Base-by-base conservation (phyloP, 2,888 invertebrate species). In the Linnaemya vulpina region DNA sequence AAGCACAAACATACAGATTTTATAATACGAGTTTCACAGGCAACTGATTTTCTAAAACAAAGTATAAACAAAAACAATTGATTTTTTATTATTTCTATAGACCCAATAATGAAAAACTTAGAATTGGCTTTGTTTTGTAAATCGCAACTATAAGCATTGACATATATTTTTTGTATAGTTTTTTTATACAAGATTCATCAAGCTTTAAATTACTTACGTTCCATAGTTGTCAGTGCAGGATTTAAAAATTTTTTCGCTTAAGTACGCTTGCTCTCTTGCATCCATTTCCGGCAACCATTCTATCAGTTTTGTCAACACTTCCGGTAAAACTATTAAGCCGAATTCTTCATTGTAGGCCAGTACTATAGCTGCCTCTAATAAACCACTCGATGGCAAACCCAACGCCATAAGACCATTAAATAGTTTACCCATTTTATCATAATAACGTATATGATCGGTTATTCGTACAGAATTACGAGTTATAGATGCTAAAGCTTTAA, bases 1-100 rank as follows among this genome's bases (percentile, higher is more conserved):
- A 94, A 89, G 30, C 93, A 92, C 35, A 90, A 89, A 79, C 94
- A 92, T 7, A 93, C 91, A 3, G 93, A 92, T 75, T 92, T 90
- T 58, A 94, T 93, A 74, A 94, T 92, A 58, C 93, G 93, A 84
- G 92, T 92, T 75, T 92, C 92, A 89, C 94, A 94, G 46, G 94
- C 93, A 46, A 93, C 90, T 87, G 93, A 93, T 91, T 94, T 94
- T 86, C 94, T 94, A 83, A 84, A 91, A 88, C 89, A 80, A 85
- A 81, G 55, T 5, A 38, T 2, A 13, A 10, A 40, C 11, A 40
- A 40, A 40, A 5, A 11, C 1, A 11, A 40, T 40, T 40, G 11
- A 2, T 40, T 11, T 13, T 13, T 40, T 5, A 46, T 1, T 46
- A n/a, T 3, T 8, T 17, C n/a, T 15, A 17, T 1, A 20, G 17